These are phyloP conservation scores for Gopherus flavomarginatus DNA, from an alignment of 2,113 vertebrate species.

Conservation along the genomic window DNA sequence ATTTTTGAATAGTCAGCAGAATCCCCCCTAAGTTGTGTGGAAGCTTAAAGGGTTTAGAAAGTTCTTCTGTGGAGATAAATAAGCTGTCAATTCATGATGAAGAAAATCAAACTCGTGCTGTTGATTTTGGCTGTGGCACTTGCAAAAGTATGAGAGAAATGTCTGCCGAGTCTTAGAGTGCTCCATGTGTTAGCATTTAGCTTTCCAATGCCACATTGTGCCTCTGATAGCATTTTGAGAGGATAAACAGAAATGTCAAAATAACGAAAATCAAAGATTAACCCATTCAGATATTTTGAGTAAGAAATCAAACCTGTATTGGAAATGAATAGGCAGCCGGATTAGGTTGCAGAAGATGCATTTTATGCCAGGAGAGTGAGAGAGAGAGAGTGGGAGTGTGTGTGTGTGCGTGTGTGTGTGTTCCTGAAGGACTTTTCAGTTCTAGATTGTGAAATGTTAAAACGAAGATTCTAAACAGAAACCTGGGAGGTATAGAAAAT, in stretches of 20 bases:
- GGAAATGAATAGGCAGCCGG: constrained; percentile 62
- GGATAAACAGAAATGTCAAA: constrained; percentile 85
- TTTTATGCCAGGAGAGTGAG: background rate
- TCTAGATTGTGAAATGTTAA: constrained; percentile 62
- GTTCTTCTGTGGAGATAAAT: constrained; percentile 85
- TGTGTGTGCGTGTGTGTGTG: background rate
- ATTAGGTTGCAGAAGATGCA: constrained; percentile 44
- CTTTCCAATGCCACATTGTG: constrained; percentile 74
- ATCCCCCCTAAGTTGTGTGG: constrained; percentile 81
- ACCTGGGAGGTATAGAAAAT: constrained; percentile 60
- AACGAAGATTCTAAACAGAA: constrained; percentile 68
- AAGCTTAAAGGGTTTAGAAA: constrained; percentile 84
- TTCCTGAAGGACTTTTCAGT: constrained; percentile 20
- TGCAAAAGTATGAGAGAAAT: constrained; percentile 82
- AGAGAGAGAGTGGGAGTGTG: background rate
- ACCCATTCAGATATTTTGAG: constrained; percentile 67
- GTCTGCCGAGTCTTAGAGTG: constrained; percentile 66
- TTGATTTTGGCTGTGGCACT: constrained; percentile 84
- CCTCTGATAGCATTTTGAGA: constrained; percentile 77
- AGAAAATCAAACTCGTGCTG: constrained; percentile 87
- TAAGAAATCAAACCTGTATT: constrained; percentile 70
- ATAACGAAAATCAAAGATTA: constrained; percentile 82
- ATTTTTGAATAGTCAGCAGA: constrained; percentile 89
- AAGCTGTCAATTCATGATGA: constrained; percentile 90
- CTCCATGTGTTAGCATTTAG: constrained; percentile 86